Conservation (phyloP, 1,140 invertebrate species). For the Drosophila leontia region DNA sequence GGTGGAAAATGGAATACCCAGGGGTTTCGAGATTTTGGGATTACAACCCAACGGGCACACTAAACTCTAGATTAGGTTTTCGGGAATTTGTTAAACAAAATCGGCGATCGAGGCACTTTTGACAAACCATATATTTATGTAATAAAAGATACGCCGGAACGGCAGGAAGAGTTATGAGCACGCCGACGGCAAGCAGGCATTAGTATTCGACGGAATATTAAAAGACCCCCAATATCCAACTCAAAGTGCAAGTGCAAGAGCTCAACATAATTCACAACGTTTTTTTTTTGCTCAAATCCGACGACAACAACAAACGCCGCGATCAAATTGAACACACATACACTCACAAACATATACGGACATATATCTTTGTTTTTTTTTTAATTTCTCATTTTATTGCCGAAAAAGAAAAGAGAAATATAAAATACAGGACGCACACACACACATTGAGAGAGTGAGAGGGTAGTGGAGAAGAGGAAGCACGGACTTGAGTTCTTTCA, state of each 20-base stretch:
- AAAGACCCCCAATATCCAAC: neutral
- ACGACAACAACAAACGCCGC: constrained; percentile 22
- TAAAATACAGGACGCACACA: constrained; percentile 27
- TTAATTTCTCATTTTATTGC: constrained; percentile 14
- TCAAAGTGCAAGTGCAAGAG: constrained; percentile 14
- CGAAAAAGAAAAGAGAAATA: constrained; percentile 26
- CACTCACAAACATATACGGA: neutral
- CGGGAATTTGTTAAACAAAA: constrained; percentile 38
- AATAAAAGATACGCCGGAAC: constrained; percentile 27
- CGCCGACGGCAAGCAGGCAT: neutral
- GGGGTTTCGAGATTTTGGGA: too few relatives aligned
- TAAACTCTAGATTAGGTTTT: neutral
- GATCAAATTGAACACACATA: constrained; percentile 8
- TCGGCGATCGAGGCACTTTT: constrained; percentile 11
- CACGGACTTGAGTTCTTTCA: constrained; percentile 6
- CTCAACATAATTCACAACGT: constrained; percentile 12
- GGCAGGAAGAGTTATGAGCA: constrained; percentile 12
- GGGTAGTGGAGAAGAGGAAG: constrained; percentile 20
- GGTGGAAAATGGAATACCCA: too few relatives aligned
- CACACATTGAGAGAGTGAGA: constrained; percentile 7
- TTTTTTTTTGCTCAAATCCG: constrained; percentile 22
- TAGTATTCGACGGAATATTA: constrained; percentile 1
- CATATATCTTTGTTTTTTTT: constrained; percentile 2
- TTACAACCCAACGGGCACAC: neutral
- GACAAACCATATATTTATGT: constrained; percentile 35